These are phyloP conservation scores for Pteria penguin DNA, from an alignment of 2,888 invertebrate species.

Conservation along the genomic window DNA sequence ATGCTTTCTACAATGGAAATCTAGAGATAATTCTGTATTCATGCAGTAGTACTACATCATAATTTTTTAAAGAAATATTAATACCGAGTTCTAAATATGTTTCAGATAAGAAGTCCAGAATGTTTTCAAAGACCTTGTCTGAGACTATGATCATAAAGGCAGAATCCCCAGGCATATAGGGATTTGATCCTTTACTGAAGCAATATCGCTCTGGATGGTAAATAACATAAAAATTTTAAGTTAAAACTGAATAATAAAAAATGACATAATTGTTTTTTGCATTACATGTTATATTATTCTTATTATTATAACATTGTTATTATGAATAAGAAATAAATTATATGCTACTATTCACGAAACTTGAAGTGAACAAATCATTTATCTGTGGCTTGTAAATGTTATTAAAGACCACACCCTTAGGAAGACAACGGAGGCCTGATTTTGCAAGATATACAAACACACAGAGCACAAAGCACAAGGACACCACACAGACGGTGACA, in stretches of 20 bases:
- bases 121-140: neutral
- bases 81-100: neutral
- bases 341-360: neutral
- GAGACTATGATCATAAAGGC: constrained; percentile 3
- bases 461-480: neutral
- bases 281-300: neutral
- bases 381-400: neutral
- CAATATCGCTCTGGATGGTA: constrained; percentile 6
- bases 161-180: neutral
- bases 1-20: neutral
- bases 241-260: neutral
- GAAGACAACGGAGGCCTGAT: neutral
- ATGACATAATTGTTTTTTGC: neutral
- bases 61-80: neutral
- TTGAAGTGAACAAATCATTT: neutral
- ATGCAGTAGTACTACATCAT: neutral
- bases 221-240: neutral
- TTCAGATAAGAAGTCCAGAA: neutral
- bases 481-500: neutral
- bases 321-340: neutral
- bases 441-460: neutral
- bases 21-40: neutral
- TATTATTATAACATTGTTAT: neutral
- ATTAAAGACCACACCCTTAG: constrained; percentile 3
- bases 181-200: constrained; percentile 2